phyloP scores from a whole-genome alignment of 2,797 vertebrate species.

The Alosa sapidissima region DNA sequence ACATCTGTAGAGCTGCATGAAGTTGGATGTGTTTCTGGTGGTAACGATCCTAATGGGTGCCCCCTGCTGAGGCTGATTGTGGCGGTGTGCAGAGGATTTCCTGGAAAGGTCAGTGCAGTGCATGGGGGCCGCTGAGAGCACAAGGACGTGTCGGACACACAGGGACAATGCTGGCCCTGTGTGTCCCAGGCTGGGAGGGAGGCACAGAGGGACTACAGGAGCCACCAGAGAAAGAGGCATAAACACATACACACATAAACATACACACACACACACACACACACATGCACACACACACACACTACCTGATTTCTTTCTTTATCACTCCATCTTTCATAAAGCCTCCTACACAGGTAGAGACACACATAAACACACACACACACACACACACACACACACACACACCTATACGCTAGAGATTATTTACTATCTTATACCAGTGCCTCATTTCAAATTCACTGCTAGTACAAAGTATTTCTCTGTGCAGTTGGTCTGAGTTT shows the following conservation, averaged over 20 bases:
- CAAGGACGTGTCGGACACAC: conserved; percentile 4
- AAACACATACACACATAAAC: not conserved
- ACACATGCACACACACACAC: not conserved
- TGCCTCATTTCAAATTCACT: not conserved
- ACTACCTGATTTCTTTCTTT: not conserved
- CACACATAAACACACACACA: not conserved
- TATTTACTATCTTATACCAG: not conserved
- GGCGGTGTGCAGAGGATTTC: not conserved
- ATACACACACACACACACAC: not conserved
- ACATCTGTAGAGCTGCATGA: not conserved
- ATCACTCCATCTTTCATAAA: not conserved
- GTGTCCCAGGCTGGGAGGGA: not conserved
- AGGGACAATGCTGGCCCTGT: not conserved
- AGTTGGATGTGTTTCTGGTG: not conserved
- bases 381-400: not conserved
- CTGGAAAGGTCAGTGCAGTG: not conserved
- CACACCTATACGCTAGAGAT: not conserved
- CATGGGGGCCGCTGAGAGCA: not conserved
- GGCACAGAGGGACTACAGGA: not conserved
- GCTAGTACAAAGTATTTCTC: not conserved
- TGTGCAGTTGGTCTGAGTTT: not conserved
- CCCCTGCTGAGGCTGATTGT: not conserved
- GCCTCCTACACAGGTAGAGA: not conserved
- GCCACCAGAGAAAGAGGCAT: too few relatives aligned
- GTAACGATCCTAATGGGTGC: not conserved